Percentiles rank a stretch among this genome's conserved stretches.
Conservation (phyloP, 1,140 invertebrate species). For the Plectrocnemia conspersa region DNA sequence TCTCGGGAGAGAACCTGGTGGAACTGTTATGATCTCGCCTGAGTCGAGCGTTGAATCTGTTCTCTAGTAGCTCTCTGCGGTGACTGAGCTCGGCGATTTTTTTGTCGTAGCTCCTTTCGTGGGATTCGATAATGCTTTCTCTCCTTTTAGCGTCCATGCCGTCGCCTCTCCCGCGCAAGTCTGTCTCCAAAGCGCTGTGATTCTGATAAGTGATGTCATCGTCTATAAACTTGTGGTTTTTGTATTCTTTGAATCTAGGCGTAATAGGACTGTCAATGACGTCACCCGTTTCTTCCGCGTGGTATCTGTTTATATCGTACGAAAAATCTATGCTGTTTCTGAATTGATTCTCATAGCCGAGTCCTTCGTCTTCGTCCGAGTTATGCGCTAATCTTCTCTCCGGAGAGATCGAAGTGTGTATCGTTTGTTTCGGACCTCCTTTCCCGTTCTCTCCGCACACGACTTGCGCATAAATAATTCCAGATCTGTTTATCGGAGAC, state of each 20-base stretch:
- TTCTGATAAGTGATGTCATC: slow-evolving; percentile 49
- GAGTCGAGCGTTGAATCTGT: slow-evolving; percentile 59
- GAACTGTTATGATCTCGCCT: slow-evolving; percentile 44
- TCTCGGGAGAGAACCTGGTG: slow-evolving; percentile 46
- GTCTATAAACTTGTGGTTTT: slow-evolving; percentile 46
- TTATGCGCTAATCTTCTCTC: slow-evolving; percentile 47
- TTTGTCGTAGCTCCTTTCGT: slow-evolving; percentile 23
- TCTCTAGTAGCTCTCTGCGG: slow-evolving; percentile 69
- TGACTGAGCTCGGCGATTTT: slow-evolving; percentile 59
- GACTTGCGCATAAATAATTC: slow-evolving; percentile 71
- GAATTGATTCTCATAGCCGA: slow-evolving; percentile 59
- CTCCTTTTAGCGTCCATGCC: slow-evolving; percentile 60
- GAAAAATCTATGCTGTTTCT: slow-evolving; percentile 37
- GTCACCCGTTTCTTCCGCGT: slow-evolving; percentile 39
- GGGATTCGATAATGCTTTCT: slow-evolving; percentile 43
- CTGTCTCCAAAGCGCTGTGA: slow-evolving; percentile 43
- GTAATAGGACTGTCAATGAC: slow-evolving; percentile 47
- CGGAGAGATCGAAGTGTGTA: slow-evolving; percentile 51
- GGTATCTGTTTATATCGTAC: slow-evolving; percentile 43
- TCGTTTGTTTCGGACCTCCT: slow-evolving; percentile 49
- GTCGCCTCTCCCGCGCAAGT: slow-evolving; percentile 58
- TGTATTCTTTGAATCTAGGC: slow-evolving; percentile 47
- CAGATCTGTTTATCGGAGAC: slow-evolving; percentile 47
- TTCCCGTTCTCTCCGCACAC: slow-evolving; percentile 47
- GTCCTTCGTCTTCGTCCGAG: slow-evolving; percentile 71